These are phyloP conservation scores for Therioaphis trifolii DNA, from an alignment of 2,888 invertebrate species.

Conservation along the genomic window DNA sequence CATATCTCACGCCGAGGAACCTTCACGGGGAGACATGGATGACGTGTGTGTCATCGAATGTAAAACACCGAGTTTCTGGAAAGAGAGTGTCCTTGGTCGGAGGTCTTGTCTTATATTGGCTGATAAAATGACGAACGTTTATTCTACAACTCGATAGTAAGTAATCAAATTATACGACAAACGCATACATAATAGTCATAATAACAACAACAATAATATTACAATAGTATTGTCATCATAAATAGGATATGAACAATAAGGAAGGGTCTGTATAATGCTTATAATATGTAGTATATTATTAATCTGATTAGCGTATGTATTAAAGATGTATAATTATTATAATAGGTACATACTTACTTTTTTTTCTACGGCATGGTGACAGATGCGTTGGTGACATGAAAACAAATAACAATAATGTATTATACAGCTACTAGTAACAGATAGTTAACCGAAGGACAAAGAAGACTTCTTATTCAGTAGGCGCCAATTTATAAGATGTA, in stretches of 20 bases:
- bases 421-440: not conserved
- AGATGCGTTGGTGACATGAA: conserved; percentile 27
- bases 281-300: conserved; percentile 1
- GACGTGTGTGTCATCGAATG: not conserved
- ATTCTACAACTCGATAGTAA: not conserved
- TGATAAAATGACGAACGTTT: not conserved
- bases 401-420: conserved; percentile 12
- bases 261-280: not conserved
- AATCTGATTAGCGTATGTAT: not conserved
- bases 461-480: not conserved
- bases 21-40: not conserved
- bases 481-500: conserved; percentile 27
- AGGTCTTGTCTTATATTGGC: not conserved
- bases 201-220: not conserved
- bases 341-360: not conserved
- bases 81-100: not conserved
- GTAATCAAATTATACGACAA: not conserved
- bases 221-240: conserved; percentile 3
- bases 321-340: not conserved
- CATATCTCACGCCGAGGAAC: not conserved
- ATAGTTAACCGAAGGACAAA: conserved; percentile 22
- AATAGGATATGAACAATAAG: conserved; percentile 33
- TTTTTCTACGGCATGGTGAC: not conserved
- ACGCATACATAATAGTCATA: not conserved
- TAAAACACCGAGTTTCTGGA: not conserved